A percentile compares a stretch with the other conserved stretches of the same genome.
Conservation (phyloP, 2,113 vertebrate genomes). For the Okapia johnstoni region DNA sequence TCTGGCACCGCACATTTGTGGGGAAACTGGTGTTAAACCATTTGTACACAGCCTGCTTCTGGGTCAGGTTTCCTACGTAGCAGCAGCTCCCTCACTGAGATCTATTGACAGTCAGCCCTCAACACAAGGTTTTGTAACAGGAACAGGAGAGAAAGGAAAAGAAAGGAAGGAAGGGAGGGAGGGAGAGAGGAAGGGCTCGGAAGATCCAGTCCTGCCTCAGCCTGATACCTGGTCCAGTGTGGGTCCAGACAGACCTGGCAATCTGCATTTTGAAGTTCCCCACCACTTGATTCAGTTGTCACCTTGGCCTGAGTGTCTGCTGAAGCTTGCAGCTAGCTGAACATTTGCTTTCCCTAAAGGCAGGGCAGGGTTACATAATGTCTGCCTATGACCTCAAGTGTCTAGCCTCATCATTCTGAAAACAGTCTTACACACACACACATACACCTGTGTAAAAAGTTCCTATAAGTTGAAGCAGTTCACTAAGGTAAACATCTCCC, state of each 20-base stretch:
- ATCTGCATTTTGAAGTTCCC: not conserved
- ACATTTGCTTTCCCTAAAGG: not conserved
- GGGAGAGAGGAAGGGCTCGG: not conserved
- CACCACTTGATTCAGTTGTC: not conserved
- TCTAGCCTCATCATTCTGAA: not conserved
- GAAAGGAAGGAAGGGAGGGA: not conserved
- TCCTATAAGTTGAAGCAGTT: not conserved
- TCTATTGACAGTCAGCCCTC: not conserved
- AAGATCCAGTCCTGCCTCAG: not conserved
- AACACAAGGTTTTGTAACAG: not conserved
- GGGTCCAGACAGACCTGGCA: not conserved
- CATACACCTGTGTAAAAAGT: not conserved
- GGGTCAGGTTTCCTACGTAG: not conserved
- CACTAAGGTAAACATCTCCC: not conserved
- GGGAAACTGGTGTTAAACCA: not conserved
- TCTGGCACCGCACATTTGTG: accelerated
- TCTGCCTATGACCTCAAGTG: not conserved
- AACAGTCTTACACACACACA: not conserved
- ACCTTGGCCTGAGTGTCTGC: not conserved
- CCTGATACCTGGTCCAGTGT: not conserved
- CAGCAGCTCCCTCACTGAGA: not conserved
- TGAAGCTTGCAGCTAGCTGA: not conserved
- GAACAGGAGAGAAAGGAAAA: not conserved
- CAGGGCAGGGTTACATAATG: not conserved
- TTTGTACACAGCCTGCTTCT: not conserved